Conservation (phyloP, 2,888 invertebrate genomes). For the Anticlea derivata region DNA sequence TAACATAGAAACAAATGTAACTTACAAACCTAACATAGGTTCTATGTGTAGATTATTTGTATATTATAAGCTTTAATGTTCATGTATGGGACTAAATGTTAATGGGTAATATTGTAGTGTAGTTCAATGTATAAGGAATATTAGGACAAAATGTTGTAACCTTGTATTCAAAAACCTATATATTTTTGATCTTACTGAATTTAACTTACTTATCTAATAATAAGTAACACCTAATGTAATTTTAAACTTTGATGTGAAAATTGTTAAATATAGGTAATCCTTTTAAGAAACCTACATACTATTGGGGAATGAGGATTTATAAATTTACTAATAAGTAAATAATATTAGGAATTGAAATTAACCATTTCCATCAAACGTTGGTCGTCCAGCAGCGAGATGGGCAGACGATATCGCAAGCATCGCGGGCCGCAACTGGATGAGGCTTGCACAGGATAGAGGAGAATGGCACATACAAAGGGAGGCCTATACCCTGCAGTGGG, state of each 20-base stretch:
- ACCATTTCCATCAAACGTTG: too few relatives aligned
- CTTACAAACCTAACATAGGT: too few relatives aligned
- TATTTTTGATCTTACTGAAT: conserved; percentile 4
- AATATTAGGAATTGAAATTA: conserved; percentile 3
- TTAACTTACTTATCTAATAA: neutral
- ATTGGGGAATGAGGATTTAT: too few relatives aligned
- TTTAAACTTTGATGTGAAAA: neutral
- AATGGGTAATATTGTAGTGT: conserved; percentile 1
- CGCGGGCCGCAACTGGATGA: too few relatives aligned
- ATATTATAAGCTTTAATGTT: conserved; percentile 15
- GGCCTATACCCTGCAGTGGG: too few relatives aligned
- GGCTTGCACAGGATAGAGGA: too few relatives aligned
- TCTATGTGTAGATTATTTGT: conserved; percentile 3
- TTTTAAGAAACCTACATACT: too few relatives aligned
- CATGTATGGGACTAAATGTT: conserved; percentile 15
- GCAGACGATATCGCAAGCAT: too few relatives aligned
- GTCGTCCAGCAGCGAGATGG: too few relatives aligned
- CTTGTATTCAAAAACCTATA: conserved; percentile 3
- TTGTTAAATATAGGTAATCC: neutral
- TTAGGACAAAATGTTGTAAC: conserved; percentile 6
- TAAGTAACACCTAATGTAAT: neutral
- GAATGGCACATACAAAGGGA: too few relatives aligned
- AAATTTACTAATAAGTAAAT: conserved; percentile 10
- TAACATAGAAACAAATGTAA: too few relatives aligned
- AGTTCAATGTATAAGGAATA: conserved; percentile 1